These are phyloP conservation scores for Oreochromis aureus DNA, from an alignment of 2,113 vertebrate genomes.

Conservation along the genomic window DNA sequence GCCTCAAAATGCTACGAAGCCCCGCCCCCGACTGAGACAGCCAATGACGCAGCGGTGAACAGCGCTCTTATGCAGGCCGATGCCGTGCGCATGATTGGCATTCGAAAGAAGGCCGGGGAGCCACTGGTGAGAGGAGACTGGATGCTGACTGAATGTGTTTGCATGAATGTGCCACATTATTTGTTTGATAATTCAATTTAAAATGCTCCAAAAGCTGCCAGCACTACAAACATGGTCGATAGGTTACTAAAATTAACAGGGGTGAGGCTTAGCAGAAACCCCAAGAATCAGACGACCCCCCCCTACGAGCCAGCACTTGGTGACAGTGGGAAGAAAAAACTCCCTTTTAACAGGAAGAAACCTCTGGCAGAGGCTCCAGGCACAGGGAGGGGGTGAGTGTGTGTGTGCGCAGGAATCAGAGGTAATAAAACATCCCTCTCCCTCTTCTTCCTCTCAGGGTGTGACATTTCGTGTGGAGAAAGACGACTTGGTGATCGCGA, in stretches of 20 bases:
- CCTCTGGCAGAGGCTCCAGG: not conserved
- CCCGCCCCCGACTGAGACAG: constrained; percentile 81
- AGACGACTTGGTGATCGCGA: constrained; percentile 90
- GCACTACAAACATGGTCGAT: not conserved
- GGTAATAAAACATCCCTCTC: not conserved
- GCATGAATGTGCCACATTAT: not conserved
- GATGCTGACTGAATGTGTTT: not conserved
- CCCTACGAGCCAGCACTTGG: not conserved
- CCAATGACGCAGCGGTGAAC: constrained; percentile 77
- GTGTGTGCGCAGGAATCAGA: not conserved
- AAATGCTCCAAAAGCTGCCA: not conserved
- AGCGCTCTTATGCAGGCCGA: constrained; percentile 87
- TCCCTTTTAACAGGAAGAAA: not conserved
- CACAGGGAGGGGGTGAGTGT: not conserved
- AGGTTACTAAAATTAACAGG: not conserved
- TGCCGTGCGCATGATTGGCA: constrained; percentile 96
- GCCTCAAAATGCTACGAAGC: constrained; percentile 94
- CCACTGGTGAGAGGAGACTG: constrained; percentile 79
- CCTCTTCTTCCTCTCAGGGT: constrained; percentile 73
- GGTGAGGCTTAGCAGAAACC: not conserved
- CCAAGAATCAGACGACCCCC: not conserved
- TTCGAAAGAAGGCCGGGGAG: constrained; percentile 95
- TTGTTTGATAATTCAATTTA: not conserved
- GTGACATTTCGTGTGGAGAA: constrained; percentile 96
- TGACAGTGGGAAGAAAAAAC: not conserved